phyloP scores from a whole-genome alignment of 1,140 invertebrate genomes.

The Drosophila melanogaster region DNA sequence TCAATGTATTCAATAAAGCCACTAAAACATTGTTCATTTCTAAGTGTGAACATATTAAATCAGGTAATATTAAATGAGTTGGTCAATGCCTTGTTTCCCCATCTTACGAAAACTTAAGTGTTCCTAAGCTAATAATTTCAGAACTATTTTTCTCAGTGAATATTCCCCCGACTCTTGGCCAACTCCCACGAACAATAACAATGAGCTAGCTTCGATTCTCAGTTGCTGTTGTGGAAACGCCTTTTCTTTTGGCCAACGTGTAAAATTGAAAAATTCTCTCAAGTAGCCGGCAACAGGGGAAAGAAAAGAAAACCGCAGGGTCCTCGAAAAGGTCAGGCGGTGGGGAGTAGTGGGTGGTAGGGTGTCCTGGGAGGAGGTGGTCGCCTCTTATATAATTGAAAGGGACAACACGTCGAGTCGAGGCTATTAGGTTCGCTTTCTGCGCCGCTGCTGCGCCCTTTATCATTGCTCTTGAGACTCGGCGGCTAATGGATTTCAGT shows the following conservation, averaged over 20 bases:
- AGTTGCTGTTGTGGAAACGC: slow-evolving; percentile 45
- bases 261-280: slow-evolving; percentile 80
- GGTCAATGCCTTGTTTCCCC: no score
- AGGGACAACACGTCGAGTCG: slow-evolving; percentile 80
- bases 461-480: slow-evolving; percentile 80
- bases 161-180: slow-evolving; percentile 13
- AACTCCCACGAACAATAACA: slow-evolving; percentile 61
- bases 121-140: background rate
- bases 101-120: background rate
- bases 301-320: slow-evolving; percentile 39
- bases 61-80: no score
- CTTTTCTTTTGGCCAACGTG: slow-evolving; percentile 63
- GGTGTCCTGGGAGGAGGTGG: slow-evolving; percentile 22
- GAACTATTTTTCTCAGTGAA: slow-evolving; percentile 1
- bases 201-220: slow-evolving; percentile 55
- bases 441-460: slow-evolving; percentile 24
- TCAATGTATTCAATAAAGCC: no score
- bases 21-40: no score
- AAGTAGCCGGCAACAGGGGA: slow-evolving; percentile 49
- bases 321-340: slow-evolving; percentile 17
- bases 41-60: no score
- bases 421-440: slow-evolving; percentile 73
- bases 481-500: slow-evolving; percentile 73
- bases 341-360: slow-evolving; percentile 1
- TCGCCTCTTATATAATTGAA: slow-evolving; percentile 71